Percentiles rank a stretch among this genome's conserved stretches.
Evolutionary conservation across 2,113 vertebrate genomes (phyloP).

Genomic region (human (Homo sapiens)): GRCh38 chr5:145977001-145977500

Average conservation of each 20-base stretch:
- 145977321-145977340: background rate
- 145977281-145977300: background rate
- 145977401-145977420: background rate
- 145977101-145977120: background rate
- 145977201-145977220: background rate
- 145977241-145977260: background rate
- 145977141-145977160: background rate
- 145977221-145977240: background rate
- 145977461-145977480: background rate
- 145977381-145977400: background rate
- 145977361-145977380: background rate
- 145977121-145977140: background rate
- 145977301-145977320: background rate
- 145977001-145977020: background rate
- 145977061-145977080: background rate
- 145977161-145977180: background rate
- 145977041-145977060: background rate
- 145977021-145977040: background rate
- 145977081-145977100: background rate
- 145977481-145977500: background rate
- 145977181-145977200: background rate
- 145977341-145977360: background rate
- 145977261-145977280: background rate
- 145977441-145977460: background rate
- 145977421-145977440: background rate